Conservation (phyloP, 2,797 vertebrate species). For the Tympanoctomys barrerae region DNA sequence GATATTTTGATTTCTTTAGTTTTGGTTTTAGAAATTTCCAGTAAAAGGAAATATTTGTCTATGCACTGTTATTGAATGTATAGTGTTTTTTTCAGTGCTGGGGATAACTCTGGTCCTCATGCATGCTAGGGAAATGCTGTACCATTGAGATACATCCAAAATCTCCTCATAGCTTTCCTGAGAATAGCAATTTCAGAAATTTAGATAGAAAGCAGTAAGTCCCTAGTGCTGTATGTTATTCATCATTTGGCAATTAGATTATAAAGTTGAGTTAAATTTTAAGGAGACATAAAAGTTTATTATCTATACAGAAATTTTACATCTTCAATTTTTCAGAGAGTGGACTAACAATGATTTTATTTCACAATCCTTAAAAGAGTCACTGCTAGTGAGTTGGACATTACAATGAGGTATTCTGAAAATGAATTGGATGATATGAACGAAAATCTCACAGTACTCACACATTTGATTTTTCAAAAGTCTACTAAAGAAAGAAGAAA, state of each 20-base stretch:
- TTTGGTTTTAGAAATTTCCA: slow-evolving; percentile 50
- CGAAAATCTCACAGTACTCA: not conserved
- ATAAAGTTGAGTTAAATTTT: slow-evolving; percentile 17
- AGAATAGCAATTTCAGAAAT: not conserved
- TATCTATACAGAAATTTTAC: slow-evolving; percentile 14
- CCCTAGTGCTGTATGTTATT: slow-evolving; percentile 22
- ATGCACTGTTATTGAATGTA: not conserved
- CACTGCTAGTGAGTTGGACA: not conserved
- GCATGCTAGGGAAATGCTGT: not conserved
- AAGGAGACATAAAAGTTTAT: not conserved
- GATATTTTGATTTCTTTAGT: not conserved
- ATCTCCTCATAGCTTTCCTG: not conserved
- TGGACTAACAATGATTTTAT: slow-evolving; percentile 3
- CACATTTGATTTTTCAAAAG: slow-evolving; percentile 45
- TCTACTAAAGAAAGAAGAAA: not conserved
- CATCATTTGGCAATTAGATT: slow-evolving; percentile 12
- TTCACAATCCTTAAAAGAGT: slow-evolving; percentile 1
- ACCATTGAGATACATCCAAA: not conserved
- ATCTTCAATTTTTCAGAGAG: slow-evolving; percentile 28
- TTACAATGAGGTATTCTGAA: not conserved
- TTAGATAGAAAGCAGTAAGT: slow-evolving; percentile 41
- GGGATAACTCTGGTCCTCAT: not conserved
- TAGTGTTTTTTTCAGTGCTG: not conserved
- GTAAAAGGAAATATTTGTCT: slow-evolving; percentile 11
- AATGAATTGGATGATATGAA: not conserved